Conservation (phyloP, 30 jellyfish, hydroid and myxozoan genomes). For the Chironex yamaguchii region DNA sequence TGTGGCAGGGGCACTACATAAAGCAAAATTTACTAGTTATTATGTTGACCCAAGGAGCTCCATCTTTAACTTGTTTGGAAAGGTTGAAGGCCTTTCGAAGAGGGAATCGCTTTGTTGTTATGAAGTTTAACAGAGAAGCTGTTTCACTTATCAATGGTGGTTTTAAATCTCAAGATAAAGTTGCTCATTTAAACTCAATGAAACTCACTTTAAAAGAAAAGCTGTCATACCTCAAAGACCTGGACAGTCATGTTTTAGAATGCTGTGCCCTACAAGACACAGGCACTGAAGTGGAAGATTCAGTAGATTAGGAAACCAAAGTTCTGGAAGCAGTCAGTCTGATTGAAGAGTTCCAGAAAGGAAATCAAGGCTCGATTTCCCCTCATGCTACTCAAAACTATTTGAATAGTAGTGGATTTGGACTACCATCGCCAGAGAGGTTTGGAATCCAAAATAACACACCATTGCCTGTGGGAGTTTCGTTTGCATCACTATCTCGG, state of each 20-base stretch:
- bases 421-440: conserved; percentile 12
- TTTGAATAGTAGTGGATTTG: background rate
- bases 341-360: conserved; percentile 1
- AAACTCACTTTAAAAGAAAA: too few species aligned
- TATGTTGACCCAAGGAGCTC: too few species aligned
- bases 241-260: background rate
- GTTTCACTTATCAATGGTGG: too few species aligned
- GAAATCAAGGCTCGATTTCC: background rate
- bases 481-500: conserved; percentile 7
- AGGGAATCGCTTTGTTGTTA: conserved; percentile 1
- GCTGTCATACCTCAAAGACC: too few species aligned
- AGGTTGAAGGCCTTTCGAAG: conserved; percentile 15
- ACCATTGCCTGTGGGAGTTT: background rate
- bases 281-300: conserved; percentile 10
- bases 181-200: too few species aligned
- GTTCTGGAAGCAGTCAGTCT: background rate
- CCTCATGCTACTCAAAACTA: background rate
- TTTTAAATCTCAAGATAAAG: too few species aligned
- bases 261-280: background rate
- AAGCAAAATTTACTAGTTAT: too few species aligned
- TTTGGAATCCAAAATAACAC: background rate
- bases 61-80: too few species aligned
- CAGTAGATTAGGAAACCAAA: background rate
- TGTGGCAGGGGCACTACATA: too few species aligned
- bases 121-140: background rate